These are phyloP conservation scores for Pangasius krempfi DNA, from an alignment of 2,797 vertebrate species.

Conservation along the genomic window DNA sequence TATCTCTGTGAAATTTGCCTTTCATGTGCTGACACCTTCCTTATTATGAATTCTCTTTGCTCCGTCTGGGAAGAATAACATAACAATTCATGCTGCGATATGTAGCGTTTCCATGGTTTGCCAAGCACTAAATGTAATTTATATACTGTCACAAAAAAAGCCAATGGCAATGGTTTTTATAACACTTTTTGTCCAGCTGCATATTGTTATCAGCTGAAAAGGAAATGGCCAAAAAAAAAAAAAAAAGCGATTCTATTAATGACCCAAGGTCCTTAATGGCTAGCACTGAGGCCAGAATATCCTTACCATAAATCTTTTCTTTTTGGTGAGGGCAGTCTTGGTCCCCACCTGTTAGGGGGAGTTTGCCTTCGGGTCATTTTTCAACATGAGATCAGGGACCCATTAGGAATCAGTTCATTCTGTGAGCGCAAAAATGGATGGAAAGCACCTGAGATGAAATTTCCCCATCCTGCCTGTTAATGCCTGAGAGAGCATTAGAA, in stretches of 20 bases:
- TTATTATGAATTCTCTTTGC: slow-evolving; percentile 76
- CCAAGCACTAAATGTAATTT: slow-evolving; percentile 71
- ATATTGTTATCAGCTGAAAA: slow-evolving; percentile 70
- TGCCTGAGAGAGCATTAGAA: slow-evolving; percentile 7
- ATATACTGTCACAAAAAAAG: slow-evolving; percentile 68
- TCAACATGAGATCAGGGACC: slow-evolving; percentile 69
- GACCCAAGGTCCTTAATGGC: slow-evolving; percentile 72
- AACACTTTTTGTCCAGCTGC: slow-evolving; percentile 67
- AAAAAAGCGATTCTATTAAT: slow-evolving; percentile 72
- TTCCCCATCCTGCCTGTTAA: slow-evolving; percentile 30
- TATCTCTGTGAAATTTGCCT: slow-evolving; percentile 72
- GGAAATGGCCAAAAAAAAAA: slow-evolving; percentile 53
- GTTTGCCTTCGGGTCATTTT: slow-evolving; percentile 70
- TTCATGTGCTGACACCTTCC: slow-evolving; percentile 76
- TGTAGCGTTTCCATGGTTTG: slow-evolving; percentile 60
- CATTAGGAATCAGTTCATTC: slow-evolving; percentile 69
- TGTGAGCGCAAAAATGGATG: slow-evolving; percentile 67
- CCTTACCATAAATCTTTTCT: slow-evolving; percentile 71
- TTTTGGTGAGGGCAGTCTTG: slow-evolving; percentile 67
- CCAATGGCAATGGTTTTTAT: slow-evolving; percentile 62
- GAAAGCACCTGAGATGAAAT: slow-evolving; percentile 64
- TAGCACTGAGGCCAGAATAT: slow-evolving; percentile 66
- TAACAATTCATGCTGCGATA: slow-evolving; percentile 61
- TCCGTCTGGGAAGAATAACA: slow-evolving; percentile 65
- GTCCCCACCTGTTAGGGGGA: slow-evolving; percentile 67